phyloP scores from a whole-genome alignment of 2,797 vertebrate species.

The Psittacula derbiana region DNA sequence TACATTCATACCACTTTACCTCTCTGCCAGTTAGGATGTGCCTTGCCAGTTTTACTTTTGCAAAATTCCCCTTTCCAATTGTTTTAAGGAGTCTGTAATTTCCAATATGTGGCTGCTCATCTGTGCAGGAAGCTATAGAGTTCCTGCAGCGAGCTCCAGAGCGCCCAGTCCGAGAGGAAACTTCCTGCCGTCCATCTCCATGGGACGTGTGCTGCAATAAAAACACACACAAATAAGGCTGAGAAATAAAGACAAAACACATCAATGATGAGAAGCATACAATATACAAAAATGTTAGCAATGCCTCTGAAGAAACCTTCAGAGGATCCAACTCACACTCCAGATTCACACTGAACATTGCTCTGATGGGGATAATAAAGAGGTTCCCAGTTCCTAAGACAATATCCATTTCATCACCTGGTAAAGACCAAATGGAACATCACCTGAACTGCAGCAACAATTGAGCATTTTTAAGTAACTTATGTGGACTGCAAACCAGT shows the following conservation, averaged over 20 bases:
- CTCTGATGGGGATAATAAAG: neutral
- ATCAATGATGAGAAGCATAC: neutral
- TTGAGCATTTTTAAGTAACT: neutral
- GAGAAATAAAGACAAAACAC: neutral
- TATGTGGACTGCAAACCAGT: neutral
- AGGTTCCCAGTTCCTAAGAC: neutral
- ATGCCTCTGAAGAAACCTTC: neutral
- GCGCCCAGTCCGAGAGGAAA: slow-evolving; percentile 88
- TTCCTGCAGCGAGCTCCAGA: slow-evolving; percentile 95
- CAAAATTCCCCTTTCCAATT: slow-evolving; percentile 98
- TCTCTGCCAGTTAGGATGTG: slow-evolving; percentile 96
- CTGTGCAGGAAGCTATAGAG: slow-evolving; percentile 93
- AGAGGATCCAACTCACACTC: neutral
- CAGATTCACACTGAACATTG: neutral
- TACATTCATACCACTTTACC: slow-evolving; percentile 74
- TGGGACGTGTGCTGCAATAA: slow-evolving; percentile 88
- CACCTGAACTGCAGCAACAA: neutral
- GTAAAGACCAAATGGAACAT: neutral
- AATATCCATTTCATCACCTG: neutral
- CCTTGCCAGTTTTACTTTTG: slow-evolving; percentile 96
- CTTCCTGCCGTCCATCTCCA: slow-evolving; percentile 91
- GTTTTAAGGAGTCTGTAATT: slow-evolving; percentile 98
- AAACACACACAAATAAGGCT: slow-evolving; percentile 7
- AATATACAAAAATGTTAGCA: neutral
- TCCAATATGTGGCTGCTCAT: slow-evolving; percentile 94